Base-by-base conservation (phyloP, 1,140 invertebrate species). In the Heterodera carotae region DNA sequence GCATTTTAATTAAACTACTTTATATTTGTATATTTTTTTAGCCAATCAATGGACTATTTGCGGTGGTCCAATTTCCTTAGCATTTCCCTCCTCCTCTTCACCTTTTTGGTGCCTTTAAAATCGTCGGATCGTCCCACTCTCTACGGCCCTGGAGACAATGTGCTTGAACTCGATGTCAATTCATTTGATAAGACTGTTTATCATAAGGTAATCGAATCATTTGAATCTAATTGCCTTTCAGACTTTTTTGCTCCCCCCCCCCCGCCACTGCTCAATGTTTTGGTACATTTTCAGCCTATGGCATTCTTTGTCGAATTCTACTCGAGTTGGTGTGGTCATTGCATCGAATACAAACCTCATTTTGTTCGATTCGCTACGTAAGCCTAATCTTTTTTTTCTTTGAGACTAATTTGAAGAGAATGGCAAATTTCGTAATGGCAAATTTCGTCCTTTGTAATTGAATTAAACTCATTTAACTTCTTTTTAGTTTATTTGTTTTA, bases 281-380 rank as follows among this genome's bases (percentile, higher is more conserved):
- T 33, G 6, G 53, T 15, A 18, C 4, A 39, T 56, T 78, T 81
- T 60, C 29, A 84, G 59, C 83, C 78, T 7, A 69, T 66, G 22
- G 81, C 79, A 56, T 83, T 82, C 33, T 81, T 83, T 43, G 75
- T 83, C 22, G 81, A 83, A 72, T 83, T 84, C 36, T 83, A 83
- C 71, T 75, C 83, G 10, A 77, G 69, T 75, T 82, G 82, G 82
- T 82, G 81, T 64, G 81, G 81, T 18, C 81, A 83, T 56, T 83
- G 81, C 62, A 83, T 83, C 60, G 69, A 83, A 29, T 83, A 85
- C 73, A 76, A 76, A 22, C 83, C 83, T 12, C 67, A 53, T 22
- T 83, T 29, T 69, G 80, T 83, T 29, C n/a, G 73, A 33, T 85
- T 85, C 75, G 81, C 81, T n/a, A 82, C 82, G 78, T 79, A 67